Conservation (phyloP, 2,888 invertebrate genomes). For the Nemapogon koenigi region DNA sequence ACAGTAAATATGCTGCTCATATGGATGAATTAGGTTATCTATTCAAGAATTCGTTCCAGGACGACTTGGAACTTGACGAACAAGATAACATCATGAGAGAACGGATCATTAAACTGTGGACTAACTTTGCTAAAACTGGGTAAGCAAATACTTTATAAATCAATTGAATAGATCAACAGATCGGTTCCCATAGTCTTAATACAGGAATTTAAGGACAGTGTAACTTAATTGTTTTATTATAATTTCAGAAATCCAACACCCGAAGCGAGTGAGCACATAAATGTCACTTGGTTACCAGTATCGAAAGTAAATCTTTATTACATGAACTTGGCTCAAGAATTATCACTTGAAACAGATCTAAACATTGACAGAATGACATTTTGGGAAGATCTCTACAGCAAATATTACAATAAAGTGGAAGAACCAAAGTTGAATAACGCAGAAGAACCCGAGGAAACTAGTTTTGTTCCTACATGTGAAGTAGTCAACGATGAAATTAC, state of each 20-base stretch:
- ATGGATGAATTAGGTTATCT: constrained; percentile 46
- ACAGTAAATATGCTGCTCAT: constrained; percentile 34
- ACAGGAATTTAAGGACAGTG: neutral
- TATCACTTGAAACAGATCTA: constrained; percentile 33
- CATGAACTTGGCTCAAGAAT: constrained; percentile 35
- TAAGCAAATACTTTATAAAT: constrained; percentile 27
- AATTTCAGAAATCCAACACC: constrained; percentile 52
- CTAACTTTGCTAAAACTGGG: constrained; percentile 56
- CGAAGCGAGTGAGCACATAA: constrained; percentile 43
- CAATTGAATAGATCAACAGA: too few species aligned
- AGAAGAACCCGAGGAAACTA: constrained; percentile 9
- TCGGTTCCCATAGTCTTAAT: too few species aligned
- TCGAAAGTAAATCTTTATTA: constrained; percentile 41
- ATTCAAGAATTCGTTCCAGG: constrained; percentile 37
- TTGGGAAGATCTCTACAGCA: constrained; percentile 45
- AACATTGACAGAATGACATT: constrained; percentile 48
- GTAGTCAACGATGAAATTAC: neutral
- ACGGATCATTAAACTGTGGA: constrained; percentile 46
- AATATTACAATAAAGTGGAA: constrained; percentile 47
- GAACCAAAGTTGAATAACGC: constrained; percentile 4
- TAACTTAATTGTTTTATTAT: too few species aligned
- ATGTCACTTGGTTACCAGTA: constrained; percentile 45
- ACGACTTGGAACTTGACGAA: constrained; percentile 32
- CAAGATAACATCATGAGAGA: constrained; percentile 47
- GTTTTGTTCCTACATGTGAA: neutral